These are phyloP conservation scores for Anhinga anhinga DNA, from an alignment of 2,113 vertebrate genomes.

Conservation along the genomic window DNA sequence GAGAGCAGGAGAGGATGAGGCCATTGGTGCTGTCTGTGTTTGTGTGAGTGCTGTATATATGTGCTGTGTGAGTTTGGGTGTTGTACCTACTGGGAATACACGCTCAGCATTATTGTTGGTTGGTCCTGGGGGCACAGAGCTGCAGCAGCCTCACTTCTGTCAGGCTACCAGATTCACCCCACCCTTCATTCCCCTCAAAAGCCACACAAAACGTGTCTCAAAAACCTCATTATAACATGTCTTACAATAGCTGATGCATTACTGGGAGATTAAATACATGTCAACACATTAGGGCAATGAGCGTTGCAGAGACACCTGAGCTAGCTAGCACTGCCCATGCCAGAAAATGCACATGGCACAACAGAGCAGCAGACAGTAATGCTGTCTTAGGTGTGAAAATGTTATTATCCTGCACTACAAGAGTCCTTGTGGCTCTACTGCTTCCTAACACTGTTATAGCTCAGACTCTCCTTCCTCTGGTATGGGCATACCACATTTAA, in stretches of 20 bases:
- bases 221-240: not conserved
- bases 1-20: not conserved
- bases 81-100: not conserved
- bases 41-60: not conserved
- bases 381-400: not conserved
- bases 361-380: not conserved
- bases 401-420: not conserved
- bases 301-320: not conserved
- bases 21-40: not conserved
- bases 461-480: not conserved
- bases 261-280: not conserved
- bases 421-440: not conserved
- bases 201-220: not conserved
- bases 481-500: not conserved
- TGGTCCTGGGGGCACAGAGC: not conserved
- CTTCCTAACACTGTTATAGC: not conserved
- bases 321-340: no score
- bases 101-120: not conserved
- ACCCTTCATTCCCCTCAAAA: not conserved
- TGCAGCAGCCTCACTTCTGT: not conserved
- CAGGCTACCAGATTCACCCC: not conserved
- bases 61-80: not conserved
- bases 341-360: not conserved
- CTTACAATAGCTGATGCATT: not conserved
- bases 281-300: not conserved